Evolutionary conservation across 2,888 invertebrate genomes (phyloP).

Genomic region (Notocelia uddmanniana): DNA sequence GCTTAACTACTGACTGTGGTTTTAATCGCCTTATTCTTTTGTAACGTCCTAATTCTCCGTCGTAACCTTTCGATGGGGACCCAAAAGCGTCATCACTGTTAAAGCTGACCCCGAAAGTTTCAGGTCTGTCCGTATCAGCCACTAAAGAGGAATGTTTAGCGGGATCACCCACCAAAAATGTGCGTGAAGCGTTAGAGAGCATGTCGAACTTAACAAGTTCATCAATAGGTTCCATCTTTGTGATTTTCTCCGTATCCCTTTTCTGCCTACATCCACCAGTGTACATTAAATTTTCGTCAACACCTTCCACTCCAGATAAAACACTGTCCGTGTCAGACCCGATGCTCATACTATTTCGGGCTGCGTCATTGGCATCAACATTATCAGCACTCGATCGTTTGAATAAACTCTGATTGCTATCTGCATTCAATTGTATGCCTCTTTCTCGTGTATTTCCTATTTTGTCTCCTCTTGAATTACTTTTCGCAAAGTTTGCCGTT

Average conservation of each 20-base stretch:
- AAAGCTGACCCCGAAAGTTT: constrained; percentile 57
- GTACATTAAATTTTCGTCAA: constrained; percentile 76
- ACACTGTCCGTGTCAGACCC: constrained; percentile 76
- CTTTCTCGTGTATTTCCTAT: constrained; percentile 9
- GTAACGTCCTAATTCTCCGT: constrained; percentile 69
- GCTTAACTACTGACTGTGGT: constrained; percentile 57
- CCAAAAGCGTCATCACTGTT: constrained; percentile 73
- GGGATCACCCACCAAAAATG: constrained; percentile 36
- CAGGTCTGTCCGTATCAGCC: constrained; percentile 15
- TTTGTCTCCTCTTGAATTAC: constrained; percentile 48
- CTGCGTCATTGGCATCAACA: constrained; percentile 51
- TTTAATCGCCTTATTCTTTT: constrained; percentile 76
- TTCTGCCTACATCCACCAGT: constrained; percentile 63
- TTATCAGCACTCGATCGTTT: constrained; percentile 45
- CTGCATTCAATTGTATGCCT: background rate
- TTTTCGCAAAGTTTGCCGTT: constrained; percentile 65
- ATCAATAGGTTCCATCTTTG: constrained; percentile 43
- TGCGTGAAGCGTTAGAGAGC: constrained; percentile 47
- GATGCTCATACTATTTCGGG: constrained; percentile 61
- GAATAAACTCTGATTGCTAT: constrained; percentile 46
- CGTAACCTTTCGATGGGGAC: constrained; percentile 64
- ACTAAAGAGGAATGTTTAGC: constrained; percentile 47
- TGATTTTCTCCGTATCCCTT: constrained; percentile 56
- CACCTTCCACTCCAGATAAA: constrained; percentile 72
- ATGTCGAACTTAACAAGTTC: constrained; percentile 28